Base-by-base conservation (phyloP, 2,797 vertebrate genomes). In the Falco biarmicus region DNA sequence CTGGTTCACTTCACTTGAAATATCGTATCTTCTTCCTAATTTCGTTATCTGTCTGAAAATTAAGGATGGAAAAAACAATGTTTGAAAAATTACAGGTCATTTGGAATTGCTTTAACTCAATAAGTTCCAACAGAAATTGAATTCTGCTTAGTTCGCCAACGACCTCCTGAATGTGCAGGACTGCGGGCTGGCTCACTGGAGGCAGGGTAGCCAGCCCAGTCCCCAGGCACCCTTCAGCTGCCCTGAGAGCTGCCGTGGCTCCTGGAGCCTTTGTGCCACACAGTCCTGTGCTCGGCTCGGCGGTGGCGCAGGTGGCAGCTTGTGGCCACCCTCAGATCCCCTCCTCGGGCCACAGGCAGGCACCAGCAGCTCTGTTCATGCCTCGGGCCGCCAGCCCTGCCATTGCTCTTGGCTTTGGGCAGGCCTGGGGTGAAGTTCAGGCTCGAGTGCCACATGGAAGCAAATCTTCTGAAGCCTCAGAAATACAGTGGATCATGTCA, bases 51-150 rank as follows among this genome's bases (percentile, higher is more conserved):
- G 18, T 43, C n/a, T 69, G 43, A 91, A 95, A 91, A 86, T 60
- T 82, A 86, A 95, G 65, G 79, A 87, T 47, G 43, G 66, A 75
- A 89, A 92, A 92, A 94, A 18, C 14, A 83, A 14, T 6, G 37
- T 63, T 71, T 88, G 76, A 91, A 94, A 92, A 91, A 81, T 53
- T 78, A 87, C 45, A 76, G 39, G 54, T 89, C 22, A 66, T 78
- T 96, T 92, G 71, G 50, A 31, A 69, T 92, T 85, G 28, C 32
- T 86, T 43, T 81, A 91, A 81, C 13, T 56, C 47, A 51, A 5
- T 83, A 65, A 87, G 53, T 70, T 71, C 32, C 48, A 61, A 56
- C 29, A 93, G 47, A 91, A 92, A 93, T 60, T 73, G 16, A 74
- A 84, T 94, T 92, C 61, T 89, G 39, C 34, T 63, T 81, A 45